Evolutionary conservation across 2,888 invertebrate genomes (phyloP), one percentile per base, ranked within the genome.

Genomic region (Fragum whitleyi): DNA sequence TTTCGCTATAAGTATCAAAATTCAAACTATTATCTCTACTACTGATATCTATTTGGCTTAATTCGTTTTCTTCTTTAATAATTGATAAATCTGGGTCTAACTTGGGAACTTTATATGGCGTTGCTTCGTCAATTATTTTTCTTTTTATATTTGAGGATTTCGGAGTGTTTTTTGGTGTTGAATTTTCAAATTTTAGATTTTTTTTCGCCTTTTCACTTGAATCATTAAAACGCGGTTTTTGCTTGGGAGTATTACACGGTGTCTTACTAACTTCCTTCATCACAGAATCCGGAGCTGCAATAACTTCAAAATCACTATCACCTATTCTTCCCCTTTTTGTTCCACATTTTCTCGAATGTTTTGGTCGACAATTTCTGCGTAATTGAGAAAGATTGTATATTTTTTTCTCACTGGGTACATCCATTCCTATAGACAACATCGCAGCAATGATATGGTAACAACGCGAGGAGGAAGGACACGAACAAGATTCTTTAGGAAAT

Each of bases 401-500:
- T 32, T 55, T 55, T 14, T 70, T 70, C 16, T 55, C 70, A n/a
- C 55, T n/a, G 14, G 70, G 55, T 23, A 70, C 29, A 6, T 29
- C 29, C 70, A 70, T 55, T 7, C 29, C 70, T 53, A 70, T 70
- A 1, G 70, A 7, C 3, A 70, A 53, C 80, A 80, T 76, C 6
- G 77, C 81, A 3, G 81, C n/a, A n/a, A n/a, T n/a, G n/a, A n/a
- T n/a, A n/a, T n/a, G n/a, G n/a, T n/a, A n/a, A n/a, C n/a, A n/a
- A n/a, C n/a, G n/a, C n/a, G n/a, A n/a, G 14, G 74, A 51, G 2
- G 74, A 5, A 3, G 74, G 74, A 71, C 74, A 77, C 26, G 32
- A 59, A 26, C 77, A 77, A 0, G 23, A 59, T 71, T 81, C 75
- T 72, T 77, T 74, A 2, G 81, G 81, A 68, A 78, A 81, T 7